Conservation (phyloP, 2,113 vertebrate genomes). For the Dromaius novaehollandiae region DNA sequence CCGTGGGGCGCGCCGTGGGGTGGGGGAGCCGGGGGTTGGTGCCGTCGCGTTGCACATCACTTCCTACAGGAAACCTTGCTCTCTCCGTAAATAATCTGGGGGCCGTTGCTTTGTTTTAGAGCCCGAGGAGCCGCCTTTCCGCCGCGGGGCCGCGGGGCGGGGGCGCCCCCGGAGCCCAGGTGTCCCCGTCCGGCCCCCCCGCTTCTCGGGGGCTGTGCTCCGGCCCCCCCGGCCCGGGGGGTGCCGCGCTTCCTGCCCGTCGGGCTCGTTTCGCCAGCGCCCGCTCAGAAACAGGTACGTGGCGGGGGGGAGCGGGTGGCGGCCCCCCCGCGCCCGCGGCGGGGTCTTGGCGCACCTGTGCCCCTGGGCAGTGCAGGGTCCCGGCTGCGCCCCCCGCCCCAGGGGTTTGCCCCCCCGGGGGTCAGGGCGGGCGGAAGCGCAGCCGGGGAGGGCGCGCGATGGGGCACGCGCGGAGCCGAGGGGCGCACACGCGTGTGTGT, state of each 20-base stretch:
- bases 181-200: neutral
- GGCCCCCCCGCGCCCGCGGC: neutral
- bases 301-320: too few species aligned
- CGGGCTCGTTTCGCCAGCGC: too few species aligned
- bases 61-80: slow-evolving; percentile 69
- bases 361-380: too few species aligned
- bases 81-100: neutral
- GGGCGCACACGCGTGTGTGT: too few species aligned
- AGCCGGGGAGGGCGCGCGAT: too few species aligned
- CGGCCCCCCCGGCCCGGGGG: neutral
- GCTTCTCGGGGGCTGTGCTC: neutral
- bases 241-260: neutral
- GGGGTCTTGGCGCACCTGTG: too few species aligned
- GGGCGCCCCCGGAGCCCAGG: neutral
- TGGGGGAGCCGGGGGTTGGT: neutral
- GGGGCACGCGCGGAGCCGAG: neutral
- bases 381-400: neutral
- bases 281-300: neutral
- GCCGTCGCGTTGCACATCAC: neutral
- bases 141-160: neutral
- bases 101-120: neutral
- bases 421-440: too few species aligned
- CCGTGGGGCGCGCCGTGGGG: too few species aligned
- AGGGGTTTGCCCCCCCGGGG: neutral
- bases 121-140: neutral